Evolutionary conservation across 2,113 vertebrate species (phyloP).

Genomic region (Platycercus adscitus): DNA sequence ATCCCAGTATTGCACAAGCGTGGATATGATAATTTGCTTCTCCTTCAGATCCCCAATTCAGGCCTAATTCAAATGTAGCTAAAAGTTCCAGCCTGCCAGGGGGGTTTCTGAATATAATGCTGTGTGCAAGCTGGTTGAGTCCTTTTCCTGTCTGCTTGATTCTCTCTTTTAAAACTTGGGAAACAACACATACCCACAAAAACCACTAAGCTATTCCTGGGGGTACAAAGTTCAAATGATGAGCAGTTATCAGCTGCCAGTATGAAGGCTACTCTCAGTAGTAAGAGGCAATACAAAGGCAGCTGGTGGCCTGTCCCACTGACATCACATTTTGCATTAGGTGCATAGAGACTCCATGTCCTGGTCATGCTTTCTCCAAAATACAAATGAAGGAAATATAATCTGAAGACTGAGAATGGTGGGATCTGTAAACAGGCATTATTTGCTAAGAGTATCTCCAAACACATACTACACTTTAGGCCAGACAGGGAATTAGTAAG

Average conservation of each 20-base stretch:
- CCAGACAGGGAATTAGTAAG: neutral
- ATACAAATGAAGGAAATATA: neutral
- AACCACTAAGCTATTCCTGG: neutral
- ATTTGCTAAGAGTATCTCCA: neutral
- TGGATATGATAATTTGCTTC: neutral
- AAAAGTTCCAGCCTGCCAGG: neutral
- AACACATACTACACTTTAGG: rapidly evolving
- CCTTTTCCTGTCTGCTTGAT: neutral
- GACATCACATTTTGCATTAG: neutral
- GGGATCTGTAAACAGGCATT: neutral
- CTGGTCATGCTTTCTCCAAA: neutral
- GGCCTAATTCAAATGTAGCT: neutral
- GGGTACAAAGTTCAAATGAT: neutral
- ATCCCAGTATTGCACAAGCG: neutral
- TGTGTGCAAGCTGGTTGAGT: neutral
- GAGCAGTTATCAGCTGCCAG: neutral
- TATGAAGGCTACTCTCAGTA: neutral
- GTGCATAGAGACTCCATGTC: neutral
- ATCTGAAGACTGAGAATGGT: neutral
- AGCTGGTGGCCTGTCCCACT: neutral
- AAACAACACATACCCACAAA: neutral
- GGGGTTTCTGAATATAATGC: neutral
- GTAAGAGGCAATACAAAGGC: neutral
- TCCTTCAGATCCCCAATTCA: neutral
- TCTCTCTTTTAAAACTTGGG: neutral